Evolutionary conservation across 2,888 invertebrate genomes (phyloP).

Genomic region (Drosophila histrio): DNA sequence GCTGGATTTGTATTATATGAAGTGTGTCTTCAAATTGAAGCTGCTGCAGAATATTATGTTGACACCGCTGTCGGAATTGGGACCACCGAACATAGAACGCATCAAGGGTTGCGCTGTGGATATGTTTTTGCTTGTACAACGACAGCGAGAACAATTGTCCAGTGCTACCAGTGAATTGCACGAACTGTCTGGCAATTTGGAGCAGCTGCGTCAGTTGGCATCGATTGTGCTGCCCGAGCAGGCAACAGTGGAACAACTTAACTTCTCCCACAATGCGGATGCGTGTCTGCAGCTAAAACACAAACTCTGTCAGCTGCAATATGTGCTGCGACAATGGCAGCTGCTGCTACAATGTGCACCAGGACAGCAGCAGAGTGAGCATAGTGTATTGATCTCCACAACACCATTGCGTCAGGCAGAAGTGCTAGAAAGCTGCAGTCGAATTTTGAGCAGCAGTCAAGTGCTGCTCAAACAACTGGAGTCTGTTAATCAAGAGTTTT

Average conservation of each 20-base stretch:
- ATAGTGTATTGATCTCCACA: constrained; percentile 52
- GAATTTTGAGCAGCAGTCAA: constrained; percentile 63
- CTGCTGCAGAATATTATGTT: constrained; percentile 83
- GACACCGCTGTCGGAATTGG: constrained; percentile 91
- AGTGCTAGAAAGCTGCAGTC: constrained; percentile 51
- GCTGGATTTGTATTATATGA: constrained; percentile 81
- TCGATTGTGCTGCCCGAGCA: constrained; percentile 45
- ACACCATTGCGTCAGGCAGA: constrained; percentile 45
- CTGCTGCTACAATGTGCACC: constrained; percentile 88
- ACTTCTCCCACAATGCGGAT: constrained; percentile 68
- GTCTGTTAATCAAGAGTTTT: constrained; percentile 72
- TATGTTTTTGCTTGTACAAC: constrained; percentile 88
- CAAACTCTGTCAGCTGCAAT: constrained; percentile 73
- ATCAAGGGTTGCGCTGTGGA: constrained; percentile 94
- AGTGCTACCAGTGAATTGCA: constrained; percentile 86
- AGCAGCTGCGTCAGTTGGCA: constrained; percentile 78
- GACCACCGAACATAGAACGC: constrained; percentile 91
- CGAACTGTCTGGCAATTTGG: constrained; percentile 85
- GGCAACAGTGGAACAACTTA: constrained; percentile 27
- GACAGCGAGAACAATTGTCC: constrained; percentile 87
- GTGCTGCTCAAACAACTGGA: constrained; percentile 65
- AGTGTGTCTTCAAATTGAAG: constrained; percentile 83
- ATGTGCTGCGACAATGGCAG: constrained; percentile 88
- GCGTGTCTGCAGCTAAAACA: constrained; percentile 61
- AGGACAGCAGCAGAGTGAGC: constrained; percentile 63